phyloP scores from a whole-genome alignment of 2,888 invertebrate genomes.

The Pseudoips prasinana region DNA sequence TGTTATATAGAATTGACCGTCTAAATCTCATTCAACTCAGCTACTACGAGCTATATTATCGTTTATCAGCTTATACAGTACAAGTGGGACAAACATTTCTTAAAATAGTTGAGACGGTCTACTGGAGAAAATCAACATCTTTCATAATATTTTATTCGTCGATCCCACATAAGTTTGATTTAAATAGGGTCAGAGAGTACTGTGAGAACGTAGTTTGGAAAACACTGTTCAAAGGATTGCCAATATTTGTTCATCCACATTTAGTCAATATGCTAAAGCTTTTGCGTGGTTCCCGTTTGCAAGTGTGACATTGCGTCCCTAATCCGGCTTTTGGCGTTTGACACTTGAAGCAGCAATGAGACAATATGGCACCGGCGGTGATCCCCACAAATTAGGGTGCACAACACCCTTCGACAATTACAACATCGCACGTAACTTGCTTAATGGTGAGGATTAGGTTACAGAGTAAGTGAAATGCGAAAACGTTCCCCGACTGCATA shows the following conservation, averaged over 20 bases:
- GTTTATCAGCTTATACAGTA: too few species aligned
- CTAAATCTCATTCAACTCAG: too few species aligned
- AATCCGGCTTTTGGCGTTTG: conserved; percentile 52
- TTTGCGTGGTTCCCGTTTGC: conserved; percentile 24
- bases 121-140: too few species aligned
- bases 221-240: too few species aligned
- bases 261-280: conserved; percentile 23
- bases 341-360: conserved; percentile 53
- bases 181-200: too few species aligned
- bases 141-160: too few species aligned
- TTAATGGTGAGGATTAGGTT: conserved; percentile 73
- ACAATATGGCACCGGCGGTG: conserved; percentile 53
- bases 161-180: too few species aligned
- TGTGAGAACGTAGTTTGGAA: too few species aligned
- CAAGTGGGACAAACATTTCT: too few species aligned
- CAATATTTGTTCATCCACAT: conserved; percentile 12
- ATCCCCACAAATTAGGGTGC: conserved; percentile 67
- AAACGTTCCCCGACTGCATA: conserved; percentile 38
- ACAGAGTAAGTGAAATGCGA: conserved; percentile 65
- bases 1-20: too few species aligned
- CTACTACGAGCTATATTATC: too few species aligned
- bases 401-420: conserved; percentile 74
- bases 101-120: too few species aligned
- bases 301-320: conserved; percentile 23
- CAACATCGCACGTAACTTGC: conserved; percentile 54